These are phyloP conservation scores for Chlorocebus sabaeus DNA, from an alignment of 2,113 vertebrate genomes.

Conservation along the genomic window DNA sequence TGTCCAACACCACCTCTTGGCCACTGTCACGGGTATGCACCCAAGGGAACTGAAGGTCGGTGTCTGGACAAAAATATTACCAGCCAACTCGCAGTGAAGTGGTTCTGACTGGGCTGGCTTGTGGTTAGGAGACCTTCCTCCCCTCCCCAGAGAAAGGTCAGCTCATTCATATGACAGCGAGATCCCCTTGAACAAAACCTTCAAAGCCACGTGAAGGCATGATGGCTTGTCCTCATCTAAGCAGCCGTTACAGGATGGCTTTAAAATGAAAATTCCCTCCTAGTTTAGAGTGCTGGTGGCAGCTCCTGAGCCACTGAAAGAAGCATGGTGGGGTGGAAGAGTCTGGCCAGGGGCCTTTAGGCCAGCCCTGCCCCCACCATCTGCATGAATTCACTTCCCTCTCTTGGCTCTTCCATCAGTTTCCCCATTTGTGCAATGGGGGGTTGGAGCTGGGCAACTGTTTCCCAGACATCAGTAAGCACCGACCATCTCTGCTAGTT, in stretches of 20 bases:
- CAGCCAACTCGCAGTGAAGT: background rate
- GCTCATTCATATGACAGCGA: background rate
- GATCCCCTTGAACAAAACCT: background rate
- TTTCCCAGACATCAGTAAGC: background rate
- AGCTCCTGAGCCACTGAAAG: background rate
- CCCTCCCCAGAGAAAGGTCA: too few species aligned
- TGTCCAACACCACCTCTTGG: background rate
- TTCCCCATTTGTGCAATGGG: background rate
- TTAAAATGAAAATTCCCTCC: too few species aligned
- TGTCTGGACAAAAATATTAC: background rate
- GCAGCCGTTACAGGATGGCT: background rate
- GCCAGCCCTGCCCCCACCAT: accelerated
- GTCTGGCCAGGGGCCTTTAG: background rate
- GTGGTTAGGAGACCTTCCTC: background rate
- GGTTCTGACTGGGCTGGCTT: accelerated
- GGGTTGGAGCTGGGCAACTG: background rate
- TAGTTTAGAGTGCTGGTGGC: background rate
- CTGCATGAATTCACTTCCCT: background rate
- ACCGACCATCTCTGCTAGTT: too few species aligned
- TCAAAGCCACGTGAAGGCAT: accelerated
- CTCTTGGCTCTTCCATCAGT: background rate
- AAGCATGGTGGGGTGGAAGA: accelerated
- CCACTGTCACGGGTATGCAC: too few species aligned
- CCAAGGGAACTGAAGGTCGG: too few species aligned
- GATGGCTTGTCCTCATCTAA: background rate